Conservation (phyloP, 37 sponge, comb jelly and placozoan species). For the Axinella damicornis region DNA sequence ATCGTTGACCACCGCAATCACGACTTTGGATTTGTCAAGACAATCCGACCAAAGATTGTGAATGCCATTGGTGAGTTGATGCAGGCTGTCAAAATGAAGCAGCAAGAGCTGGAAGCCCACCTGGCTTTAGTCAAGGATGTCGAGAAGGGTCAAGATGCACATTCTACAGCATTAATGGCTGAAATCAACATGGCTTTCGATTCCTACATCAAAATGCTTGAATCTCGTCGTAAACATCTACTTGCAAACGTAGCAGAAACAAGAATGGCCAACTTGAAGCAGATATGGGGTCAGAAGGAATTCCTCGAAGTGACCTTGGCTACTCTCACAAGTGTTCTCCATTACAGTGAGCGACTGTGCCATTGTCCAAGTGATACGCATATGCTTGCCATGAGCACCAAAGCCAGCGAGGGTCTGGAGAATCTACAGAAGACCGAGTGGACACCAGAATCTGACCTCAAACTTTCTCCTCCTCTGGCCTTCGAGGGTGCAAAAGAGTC, state of each 20-base stretch:
- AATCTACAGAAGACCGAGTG: slow-evolving; percentile 12
- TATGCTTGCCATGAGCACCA: slow-evolving; percentile 6
- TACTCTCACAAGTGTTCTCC: slow-evolving; percentile 1
- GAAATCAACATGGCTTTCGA: neutral
- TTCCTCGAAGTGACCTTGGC: neutral
- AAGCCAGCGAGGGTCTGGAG: slow-evolving; percentile 1
- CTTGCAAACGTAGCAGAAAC: neutral
- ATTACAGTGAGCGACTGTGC: slow-evolving; percentile 11
- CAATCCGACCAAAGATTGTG: neutral
- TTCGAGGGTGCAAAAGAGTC: too few species aligned
- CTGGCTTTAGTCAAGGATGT: neutral
- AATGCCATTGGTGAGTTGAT: neutral
- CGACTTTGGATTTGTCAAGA: neutral
- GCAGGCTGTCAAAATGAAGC: neutral
- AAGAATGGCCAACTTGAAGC: neutral
- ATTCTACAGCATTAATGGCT: neutral
- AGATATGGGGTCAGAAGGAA: neutral
- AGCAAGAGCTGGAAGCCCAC: slow-evolving; percentile 12
- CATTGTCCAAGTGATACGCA: slow-evolving; percentile 6
- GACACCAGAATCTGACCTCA: neutral
- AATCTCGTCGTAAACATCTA: neutral
- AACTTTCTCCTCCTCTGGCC: too few species aligned
- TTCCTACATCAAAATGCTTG: neutral
- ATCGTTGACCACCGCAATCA: slow-evolving; percentile 19
- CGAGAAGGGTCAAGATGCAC: neutral